Evolutionary conservation across 2,113 vertebrate species (phyloP).

Genomic region (Axis porcinus): DNA sequence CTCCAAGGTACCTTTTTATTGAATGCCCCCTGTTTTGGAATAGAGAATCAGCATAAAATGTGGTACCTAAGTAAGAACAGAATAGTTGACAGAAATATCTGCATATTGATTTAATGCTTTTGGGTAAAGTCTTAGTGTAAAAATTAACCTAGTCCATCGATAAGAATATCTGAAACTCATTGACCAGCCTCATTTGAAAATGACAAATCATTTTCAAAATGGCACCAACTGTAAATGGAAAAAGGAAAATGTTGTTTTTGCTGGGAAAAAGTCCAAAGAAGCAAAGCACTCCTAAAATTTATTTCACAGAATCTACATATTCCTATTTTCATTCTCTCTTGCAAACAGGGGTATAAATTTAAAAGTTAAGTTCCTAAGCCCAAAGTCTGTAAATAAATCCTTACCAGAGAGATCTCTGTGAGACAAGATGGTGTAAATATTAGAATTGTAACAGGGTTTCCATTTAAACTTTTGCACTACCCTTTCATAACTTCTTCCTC

Average conservation of each 20-base stretch:
- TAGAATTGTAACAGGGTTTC: not conserved
- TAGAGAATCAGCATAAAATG: not conserved
- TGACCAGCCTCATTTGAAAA: not conserved
- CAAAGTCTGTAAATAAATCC: conserved; percentile 35
- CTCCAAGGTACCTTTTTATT: not conserved
- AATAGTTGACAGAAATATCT: conserved; percentile 10
- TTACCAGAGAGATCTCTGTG: not conserved
- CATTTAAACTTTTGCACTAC: not conserved
- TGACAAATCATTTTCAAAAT: conserved; percentile 69
- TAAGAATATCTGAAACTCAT: conserved; percentile 60
- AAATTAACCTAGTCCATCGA: conserved; percentile 50
- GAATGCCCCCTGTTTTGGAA: not conserved
- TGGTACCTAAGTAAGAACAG: not conserved
- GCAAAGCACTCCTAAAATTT: conserved; percentile 61
- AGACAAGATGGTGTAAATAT: conserved; percentile 20
- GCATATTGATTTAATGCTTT: conserved; percentile 36
- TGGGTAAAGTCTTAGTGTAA: conserved; percentile 12
- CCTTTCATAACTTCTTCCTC: not conserved
- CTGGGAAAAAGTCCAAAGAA: conserved; percentile 67
- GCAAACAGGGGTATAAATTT: conserved; percentile 33
- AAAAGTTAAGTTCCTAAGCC: conserved; percentile 32
- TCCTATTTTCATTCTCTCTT: conserved; percentile 39
- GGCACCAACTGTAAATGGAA: conserved; percentile 53
- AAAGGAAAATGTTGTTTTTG: conserved; percentile 54
- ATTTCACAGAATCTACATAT: conserved; percentile 50